phyloP scores from a whole-genome alignment of 2,113 vertebrate species.

The Nesogale talazaci region DNA sequence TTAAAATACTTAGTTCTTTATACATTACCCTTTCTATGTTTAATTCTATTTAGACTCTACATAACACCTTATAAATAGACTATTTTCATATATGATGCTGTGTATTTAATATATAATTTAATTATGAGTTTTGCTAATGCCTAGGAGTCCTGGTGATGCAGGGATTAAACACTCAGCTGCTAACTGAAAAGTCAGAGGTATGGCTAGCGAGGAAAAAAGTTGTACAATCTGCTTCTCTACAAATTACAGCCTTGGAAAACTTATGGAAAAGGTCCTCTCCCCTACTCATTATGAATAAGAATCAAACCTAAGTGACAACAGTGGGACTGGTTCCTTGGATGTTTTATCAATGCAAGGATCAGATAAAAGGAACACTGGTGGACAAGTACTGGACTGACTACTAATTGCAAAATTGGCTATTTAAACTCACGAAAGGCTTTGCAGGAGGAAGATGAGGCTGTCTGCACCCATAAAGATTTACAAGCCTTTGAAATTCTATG shows the following conservation, averaged over 20 bases:
- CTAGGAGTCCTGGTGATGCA: neutral
- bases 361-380: no score
- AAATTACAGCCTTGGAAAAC: neutral
- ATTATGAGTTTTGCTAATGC: slow-evolving; percentile 10
- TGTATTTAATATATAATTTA: slow-evolving; percentile 31
- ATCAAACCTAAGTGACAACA: neutral
- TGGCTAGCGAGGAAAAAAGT: neutral
- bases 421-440: no score
- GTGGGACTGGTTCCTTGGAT: neutral
- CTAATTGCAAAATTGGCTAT: no score
- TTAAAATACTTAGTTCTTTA: slow-evolving; percentile 28
- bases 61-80: slow-evolving; percentile 11
- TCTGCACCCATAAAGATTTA: no score
- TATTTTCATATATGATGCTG: slow-evolving; percentile 21
- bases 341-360: no score
- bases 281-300: neutral
- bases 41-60: slow-evolving; percentile 45
- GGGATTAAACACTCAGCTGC: neutral
- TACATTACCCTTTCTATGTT: neutral
- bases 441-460: no score
- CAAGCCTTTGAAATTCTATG: neutral
- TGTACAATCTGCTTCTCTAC: neutral
- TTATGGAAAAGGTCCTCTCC: neutral
- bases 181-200: neutral
- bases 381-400: no score